These are phyloP conservation scores for Cepaea hortensis DNA, from an alignment of 2,888 invertebrate genomes.

Conservation along the genomic window DNA sequence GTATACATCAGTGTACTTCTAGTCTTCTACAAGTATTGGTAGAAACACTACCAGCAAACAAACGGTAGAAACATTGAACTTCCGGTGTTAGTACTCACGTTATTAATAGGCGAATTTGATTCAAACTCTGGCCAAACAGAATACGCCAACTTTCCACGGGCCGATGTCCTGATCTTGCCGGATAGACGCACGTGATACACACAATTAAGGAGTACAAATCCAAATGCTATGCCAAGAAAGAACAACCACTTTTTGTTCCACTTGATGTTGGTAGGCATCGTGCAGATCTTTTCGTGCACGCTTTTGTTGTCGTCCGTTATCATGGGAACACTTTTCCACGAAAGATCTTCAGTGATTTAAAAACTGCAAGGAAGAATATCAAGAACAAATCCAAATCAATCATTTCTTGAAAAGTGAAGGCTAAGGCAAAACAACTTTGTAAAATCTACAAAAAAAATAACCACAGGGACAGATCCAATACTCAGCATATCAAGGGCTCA, in stretches of 20 bases:
- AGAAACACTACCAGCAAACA: too few species aligned
- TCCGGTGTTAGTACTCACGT: not conserved
- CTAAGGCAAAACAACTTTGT: too few species aligned
- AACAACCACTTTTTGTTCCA: constrained; percentile 37
- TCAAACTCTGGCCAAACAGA: constrained; percentile 29
- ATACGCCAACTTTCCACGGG: not conserved
- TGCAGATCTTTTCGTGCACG: not conserved
- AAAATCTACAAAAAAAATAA: too few species aligned
- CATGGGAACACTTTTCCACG: not conserved
- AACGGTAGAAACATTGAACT: too few species aligned
- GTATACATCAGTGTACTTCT: too few species aligned
- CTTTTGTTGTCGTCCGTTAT: not conserved
- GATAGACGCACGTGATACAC: not conserved
- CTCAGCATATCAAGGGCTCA: too few species aligned
- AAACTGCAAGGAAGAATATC: constrained; percentile 26
- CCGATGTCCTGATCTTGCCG: fast-evolving
- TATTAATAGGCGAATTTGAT: not conserved
- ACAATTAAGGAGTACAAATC: not conserved
- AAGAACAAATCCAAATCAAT: constrained; percentile 26
- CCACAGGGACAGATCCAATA: too few species aligned
- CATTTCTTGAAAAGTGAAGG: too few species aligned
- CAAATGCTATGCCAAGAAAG: not conserved
- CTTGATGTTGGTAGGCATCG: constrained; percentile 18
- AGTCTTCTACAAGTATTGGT: too few species aligned
- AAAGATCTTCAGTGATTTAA: not conserved